phyloP scores from a whole-genome alignment of 2,113 vertebrate genomes.

The Centropus bengalensis region DNA sequence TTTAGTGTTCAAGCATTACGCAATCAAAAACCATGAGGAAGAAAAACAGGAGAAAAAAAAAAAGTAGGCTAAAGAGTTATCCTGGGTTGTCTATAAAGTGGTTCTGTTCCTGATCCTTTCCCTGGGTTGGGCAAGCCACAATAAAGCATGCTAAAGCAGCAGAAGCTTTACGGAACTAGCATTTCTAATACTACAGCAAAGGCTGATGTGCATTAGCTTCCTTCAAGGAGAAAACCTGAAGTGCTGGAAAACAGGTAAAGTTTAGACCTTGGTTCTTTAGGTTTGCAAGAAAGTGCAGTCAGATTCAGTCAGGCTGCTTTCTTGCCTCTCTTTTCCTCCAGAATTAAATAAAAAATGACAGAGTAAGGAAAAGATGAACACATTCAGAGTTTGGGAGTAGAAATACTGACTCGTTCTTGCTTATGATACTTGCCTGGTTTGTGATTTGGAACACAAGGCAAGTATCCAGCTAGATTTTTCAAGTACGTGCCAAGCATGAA shows the following conservation, averaged over 20 bases:
- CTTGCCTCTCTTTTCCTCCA: background rate
- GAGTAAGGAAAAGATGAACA: background rate
- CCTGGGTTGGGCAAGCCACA: background rate
- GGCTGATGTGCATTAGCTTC: background rate
- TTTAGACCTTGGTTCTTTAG: background rate
- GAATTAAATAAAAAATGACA: slow-evolving; percentile 6
- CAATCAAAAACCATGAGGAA: background rate
- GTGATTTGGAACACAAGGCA: background rate
- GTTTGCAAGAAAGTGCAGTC: background rate
- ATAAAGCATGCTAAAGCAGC: background rate
- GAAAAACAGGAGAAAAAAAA: background rate
- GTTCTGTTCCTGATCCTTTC: background rate
- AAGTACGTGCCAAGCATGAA: background rate
- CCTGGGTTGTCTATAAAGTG: background rate
- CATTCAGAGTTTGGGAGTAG: background rate
- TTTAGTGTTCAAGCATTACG: background rate
- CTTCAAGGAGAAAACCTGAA: background rate
- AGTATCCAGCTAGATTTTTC: background rate
- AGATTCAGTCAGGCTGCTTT: background rate
- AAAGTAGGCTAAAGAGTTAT: background rate
- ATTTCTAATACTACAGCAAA: background rate
- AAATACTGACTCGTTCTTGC: background rate
- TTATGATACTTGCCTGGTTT: background rate
- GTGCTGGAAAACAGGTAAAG: background rate
- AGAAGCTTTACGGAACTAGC: background rate